Evolutionary conservation across 2,113 vertebrate genomes (phyloP).

Genomic region (Xenopus tropicalis): DNA sequence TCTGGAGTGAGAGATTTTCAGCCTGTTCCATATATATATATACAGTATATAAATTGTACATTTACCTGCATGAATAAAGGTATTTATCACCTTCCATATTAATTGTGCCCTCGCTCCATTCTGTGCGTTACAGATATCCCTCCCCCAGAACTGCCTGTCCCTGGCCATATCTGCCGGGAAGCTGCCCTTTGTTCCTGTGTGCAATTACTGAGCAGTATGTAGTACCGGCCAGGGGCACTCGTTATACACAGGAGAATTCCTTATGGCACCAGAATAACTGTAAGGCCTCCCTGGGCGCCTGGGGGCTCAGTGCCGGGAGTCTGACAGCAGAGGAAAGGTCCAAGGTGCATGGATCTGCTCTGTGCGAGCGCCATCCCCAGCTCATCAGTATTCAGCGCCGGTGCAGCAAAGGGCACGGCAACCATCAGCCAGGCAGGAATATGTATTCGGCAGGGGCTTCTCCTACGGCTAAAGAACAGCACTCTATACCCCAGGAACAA

Average conservation of each 20-base stretch:
- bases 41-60: too few relatives aligned
- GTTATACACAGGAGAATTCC: constrained; percentile 18
- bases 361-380: constrained; percentile 24
- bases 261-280: constrained; percentile 13
- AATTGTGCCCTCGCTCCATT: too few relatives aligned
- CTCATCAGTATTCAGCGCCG: constrained; percentile 31
- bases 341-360: constrained; percentile 38
- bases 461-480: constrained; percentile 1
- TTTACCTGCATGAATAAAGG: too few relatives aligned
- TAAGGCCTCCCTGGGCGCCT: constrained; percentile 28
- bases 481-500: constrained; percentile 18
- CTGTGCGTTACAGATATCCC: too few relatives aligned
- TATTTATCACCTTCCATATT: too few relatives aligned
- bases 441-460: constrained; percentile 4
- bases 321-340: constrained; percentile 30
- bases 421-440: constrained; percentile 9
- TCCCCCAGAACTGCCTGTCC: too few relatives aligned
- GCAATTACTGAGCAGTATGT: constrained; percentile 20
- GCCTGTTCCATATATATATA: too few relatives aligned
- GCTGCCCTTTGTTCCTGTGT: background rate
- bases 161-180: constrained; percentile 2
- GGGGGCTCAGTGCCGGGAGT: constrained; percentile 10
- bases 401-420: constrained; percentile 6
- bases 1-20: too few relatives aligned
- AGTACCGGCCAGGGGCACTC: constrained; percentile 16